Evolutionary conservation across 1,140 invertebrate species (phyloP).

Genomic region (Bombus haemorrhoidalis): DNA sequence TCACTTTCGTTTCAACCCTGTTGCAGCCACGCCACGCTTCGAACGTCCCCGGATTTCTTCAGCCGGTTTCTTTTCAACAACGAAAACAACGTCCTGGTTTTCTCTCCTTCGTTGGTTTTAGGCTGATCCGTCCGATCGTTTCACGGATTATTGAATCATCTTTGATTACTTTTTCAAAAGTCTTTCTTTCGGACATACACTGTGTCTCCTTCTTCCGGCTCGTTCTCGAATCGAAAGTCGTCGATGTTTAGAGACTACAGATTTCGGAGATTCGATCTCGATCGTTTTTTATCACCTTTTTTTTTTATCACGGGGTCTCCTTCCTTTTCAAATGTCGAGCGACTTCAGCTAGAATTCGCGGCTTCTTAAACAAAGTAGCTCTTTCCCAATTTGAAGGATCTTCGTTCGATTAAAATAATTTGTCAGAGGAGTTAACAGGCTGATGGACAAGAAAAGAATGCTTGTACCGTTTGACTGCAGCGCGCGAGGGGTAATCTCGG

Average conservation of each 20-base stretch:
- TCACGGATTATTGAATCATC: not conserved
- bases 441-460: not conserved
- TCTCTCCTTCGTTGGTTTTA: not conserved
- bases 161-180: not conserved
- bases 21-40: conserved; percentile 56
- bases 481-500: not conserved
- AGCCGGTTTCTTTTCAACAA: not conserved
- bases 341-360: too few species aligned
- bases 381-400: not conserved
- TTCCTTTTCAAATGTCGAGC: too few species aligned
- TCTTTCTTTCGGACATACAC: not conserved
- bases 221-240: not conserved
- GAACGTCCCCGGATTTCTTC: not conserved
- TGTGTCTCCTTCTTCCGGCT: too few species aligned
- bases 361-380: too few species aligned
- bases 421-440: not conserved
- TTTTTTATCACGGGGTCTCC: too few species aligned
- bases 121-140: not conserved
- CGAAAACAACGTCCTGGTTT: not conserved
- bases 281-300: not conserved
- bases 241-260: too few species aligned
- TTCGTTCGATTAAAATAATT: too few species aligned
- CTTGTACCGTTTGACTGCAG: not conserved
- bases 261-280: not conserved
- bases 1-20: conserved; percentile 66